Base-by-base conservation (phyloP, 2,113 vertebrate species). In the Bos javanicus region DNA sequence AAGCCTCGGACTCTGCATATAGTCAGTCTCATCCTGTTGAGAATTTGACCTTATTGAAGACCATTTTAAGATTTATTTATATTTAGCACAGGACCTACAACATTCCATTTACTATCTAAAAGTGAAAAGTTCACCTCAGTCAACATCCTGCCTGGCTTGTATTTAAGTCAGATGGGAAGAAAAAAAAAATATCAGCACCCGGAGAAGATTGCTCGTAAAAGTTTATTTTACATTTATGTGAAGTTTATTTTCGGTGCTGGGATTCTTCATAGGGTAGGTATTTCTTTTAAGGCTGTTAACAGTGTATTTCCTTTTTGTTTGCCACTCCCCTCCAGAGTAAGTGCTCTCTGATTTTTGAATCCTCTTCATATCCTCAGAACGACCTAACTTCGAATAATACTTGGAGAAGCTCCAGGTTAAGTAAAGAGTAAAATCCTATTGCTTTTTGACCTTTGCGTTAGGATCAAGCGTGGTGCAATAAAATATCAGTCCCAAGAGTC, bases 231-330 rank as follows among this genome's bases (percentile, higher is more conserved):
- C 36, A 39, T 93, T 78, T 94, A 91, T 54, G 2, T 2, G 50
- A 91, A 81, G 89, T 96, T 98, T 97, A 96, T 98, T 98, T 98
- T 97, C 13, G 56, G 36, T 89, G 54, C 46, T 50, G 50, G 25
- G 90, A 33, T 86, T 71, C 80, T 98, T 96, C 87, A 48, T 56
- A 10, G 93, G 74, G 56, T 90, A 87, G 90, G 92, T 76, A 64
- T 87, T 94, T 96, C 52, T 96, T 92, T 94, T 90, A 81, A 90
- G 81, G 21, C 84, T 46, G 23, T 95, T 90, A 84, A 85, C 96
- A 25, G 87, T n/a, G 50, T 90, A 86, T 93, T 97, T 97, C 94
- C 96, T 95, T 86, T 81, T 87, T 82, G 6, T n/a, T 91, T 50
- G 85, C 95, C 87, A 23, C 92, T 54, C 90, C 86, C 97, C 59